Evolutionary conservation across 2,113 vertebrate species (phyloP), one percentile per base, ranked within the genome.

Genomic region (Cryptomyrus ogoouensis): DNA sequence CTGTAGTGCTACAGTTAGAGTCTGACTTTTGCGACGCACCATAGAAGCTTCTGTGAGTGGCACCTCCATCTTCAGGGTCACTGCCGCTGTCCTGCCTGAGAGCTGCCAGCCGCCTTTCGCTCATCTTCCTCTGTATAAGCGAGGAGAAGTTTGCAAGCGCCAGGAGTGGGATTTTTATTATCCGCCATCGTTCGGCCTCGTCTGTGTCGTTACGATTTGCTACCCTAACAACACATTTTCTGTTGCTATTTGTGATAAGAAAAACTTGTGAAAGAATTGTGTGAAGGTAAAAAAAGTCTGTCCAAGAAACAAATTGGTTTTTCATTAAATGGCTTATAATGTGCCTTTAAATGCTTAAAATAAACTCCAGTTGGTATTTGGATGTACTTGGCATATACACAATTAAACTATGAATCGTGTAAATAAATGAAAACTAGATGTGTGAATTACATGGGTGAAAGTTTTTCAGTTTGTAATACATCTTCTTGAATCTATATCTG

Each of bases 11-110:
- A 47, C 10, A 50, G 21, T 1, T 21, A 39, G 46, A 1, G 13
- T 35, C 39, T 52, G 19, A 47, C 46, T 21, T 56, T 6, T 4
- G 17, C n/a, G 2, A 50, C 24, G 35, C 9, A 98, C 97, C 97
- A 1, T 93, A 88, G 5, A 94, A 66, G 89, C 90, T 96, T 88
- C 93, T 94, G 93, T 92, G 93, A 83, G 95, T 95, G 5, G 91
- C 92, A 27, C 95, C 95, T 58, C 94, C 96, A 10, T 94, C 94
- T n/a, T 98, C 98, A 70, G 97, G 97, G 91, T 97, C 96, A 0
- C 95, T 97, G 58, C 97, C 94, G 88, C 93, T 95, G 47, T 95
- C 95, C 90, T 88, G 93, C 86, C 0, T 92, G 90, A 96, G 52
- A 46, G 95, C 93, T 2, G 94, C 92, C 91, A 93, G 93, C 89